phyloP scores from a whole-genome alignment of 1,140 invertebrate species.

The Heliconius nattereri region DNA sequence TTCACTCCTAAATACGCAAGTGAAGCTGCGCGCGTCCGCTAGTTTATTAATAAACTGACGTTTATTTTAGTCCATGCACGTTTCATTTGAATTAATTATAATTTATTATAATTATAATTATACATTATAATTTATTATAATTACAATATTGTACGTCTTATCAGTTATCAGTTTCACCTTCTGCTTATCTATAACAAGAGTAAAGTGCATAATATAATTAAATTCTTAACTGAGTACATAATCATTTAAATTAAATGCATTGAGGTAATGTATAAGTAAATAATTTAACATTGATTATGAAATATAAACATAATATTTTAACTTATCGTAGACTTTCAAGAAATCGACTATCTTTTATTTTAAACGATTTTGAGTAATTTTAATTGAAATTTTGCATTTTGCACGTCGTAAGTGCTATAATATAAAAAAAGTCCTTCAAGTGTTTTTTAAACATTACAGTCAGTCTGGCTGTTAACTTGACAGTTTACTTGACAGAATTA shows the following conservation, averaged over 20 bases:
- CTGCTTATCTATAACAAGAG: conserved; percentile 11
- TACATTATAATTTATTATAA: not conserved
- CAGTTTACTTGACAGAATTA: too few relatives aligned
- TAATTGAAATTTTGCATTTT: not conserved
- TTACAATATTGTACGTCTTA: not conserved
- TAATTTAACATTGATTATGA: not conserved
- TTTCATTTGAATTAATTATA: not conserved
- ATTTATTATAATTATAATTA: not conserved
- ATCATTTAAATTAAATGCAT: not conserved
- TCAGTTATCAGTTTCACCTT: conserved; percentile 26
- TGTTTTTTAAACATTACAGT: not conserved
- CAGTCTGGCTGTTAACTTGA: too few relatives aligned
- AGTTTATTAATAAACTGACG: not conserved
- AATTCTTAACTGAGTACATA: conserved; percentile 1
- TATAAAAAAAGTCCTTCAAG: not conserved
- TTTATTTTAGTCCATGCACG: not conserved
- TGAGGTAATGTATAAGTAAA: not conserved
- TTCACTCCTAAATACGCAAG: too few relatives aligned
- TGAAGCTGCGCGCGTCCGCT: too few relatives aligned
- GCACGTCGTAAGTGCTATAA: too few relatives aligned
- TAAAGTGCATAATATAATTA: conserved; percentile 26
- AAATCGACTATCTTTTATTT: too few relatives aligned
- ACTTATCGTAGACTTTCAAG: not conserved
- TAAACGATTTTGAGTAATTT: not conserved
- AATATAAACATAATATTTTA: not conserved